Conservation (phyloP, 2,888 invertebrate species). For the Drosophila robusta region DNA sequence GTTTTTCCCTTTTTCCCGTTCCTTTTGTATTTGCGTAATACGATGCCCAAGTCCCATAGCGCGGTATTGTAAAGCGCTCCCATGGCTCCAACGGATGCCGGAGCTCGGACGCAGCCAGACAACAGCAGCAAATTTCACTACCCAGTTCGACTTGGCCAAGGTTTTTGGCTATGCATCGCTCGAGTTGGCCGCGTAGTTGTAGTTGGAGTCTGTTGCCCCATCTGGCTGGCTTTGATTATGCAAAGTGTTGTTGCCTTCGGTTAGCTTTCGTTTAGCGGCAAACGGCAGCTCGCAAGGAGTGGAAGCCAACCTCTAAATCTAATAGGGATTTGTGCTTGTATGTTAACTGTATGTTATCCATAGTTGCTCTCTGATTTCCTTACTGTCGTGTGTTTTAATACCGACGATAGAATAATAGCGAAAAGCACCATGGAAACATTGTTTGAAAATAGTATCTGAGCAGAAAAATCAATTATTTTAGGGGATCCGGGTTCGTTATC, state of each 20-base stretch:
- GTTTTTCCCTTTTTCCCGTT: background rate
- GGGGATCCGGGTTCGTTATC: no score
- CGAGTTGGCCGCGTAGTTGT: background rate
- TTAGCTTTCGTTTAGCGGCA: conserved; percentile 10
- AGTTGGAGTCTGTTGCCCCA: conserved; percentile 14
- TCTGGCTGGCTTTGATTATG: conserved; percentile 48
- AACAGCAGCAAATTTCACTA: conserved; percentile 9
- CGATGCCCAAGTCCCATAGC: conserved; percentile 22
- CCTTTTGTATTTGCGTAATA: conserved; percentile 19
- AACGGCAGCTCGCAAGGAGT: conserved; percentile 17
- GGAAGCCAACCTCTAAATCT: conserved; percentile 35
- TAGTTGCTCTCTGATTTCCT: conserved; percentile 13
- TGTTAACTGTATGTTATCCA: conserved; percentile 9
- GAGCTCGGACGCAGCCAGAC: conserved; percentile 4
- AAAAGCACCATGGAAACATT: background rate
- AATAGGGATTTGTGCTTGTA: conserved; percentile 35
- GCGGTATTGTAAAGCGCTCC: conserved; percentile 39
- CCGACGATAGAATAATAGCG: background rate
- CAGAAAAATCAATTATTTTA: no score
- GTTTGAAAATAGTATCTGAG: no score
- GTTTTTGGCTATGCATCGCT: background rate
- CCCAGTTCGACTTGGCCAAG: conserved; percentile 9
- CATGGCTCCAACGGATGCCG: conserved; percentile 23
- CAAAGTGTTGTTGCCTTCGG: conserved; percentile 37
- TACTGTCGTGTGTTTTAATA: background rate